A percentile compares a stretch with the other conserved stretches of the same genome.
Conservation (phyloP, 2,888 invertebrate species). For the Salticus scenicus region DNA sequence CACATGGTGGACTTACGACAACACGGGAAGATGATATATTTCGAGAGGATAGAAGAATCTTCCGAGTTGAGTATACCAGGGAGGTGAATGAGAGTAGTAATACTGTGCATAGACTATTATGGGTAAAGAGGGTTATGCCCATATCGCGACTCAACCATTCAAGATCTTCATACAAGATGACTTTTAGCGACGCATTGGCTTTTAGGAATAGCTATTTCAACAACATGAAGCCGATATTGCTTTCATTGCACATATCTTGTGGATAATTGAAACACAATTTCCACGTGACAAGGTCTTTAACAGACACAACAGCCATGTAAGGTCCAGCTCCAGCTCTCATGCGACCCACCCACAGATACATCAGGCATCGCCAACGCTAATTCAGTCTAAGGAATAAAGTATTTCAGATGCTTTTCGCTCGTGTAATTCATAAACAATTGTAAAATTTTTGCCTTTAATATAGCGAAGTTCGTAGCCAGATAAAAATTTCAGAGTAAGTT, state of each 20-base stretch:
- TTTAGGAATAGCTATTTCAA: background rate
- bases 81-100: background rate
- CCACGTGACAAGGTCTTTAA: background rate
- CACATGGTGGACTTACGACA: too few species aligned
- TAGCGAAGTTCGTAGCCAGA: too few species aligned
- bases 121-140: background rate
- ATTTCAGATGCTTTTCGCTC: too few species aligned
- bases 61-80: background rate
- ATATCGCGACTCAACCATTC: too few species aligned
- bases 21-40: too few species aligned
- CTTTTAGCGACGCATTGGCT: background rate
- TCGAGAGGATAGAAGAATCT: too few species aligned
- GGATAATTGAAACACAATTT: background rate
- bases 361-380: too few species aligned
- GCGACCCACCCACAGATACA: background rate
- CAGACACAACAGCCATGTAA: background rate
- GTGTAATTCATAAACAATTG: too few species aligned
- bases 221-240: background rate
- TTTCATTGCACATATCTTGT: background rate
- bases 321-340: background rate
- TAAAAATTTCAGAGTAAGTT: too few species aligned
- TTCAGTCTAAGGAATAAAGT: too few species aligned
- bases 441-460: too few species aligned
- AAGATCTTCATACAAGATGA: background rate
- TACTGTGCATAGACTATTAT: background rate